These are phyloP conservation scores for Drosophila pseudoobscura DNA, from an alignment of 1,140 invertebrate genomes.

Conservation along the genomic window DNA sequence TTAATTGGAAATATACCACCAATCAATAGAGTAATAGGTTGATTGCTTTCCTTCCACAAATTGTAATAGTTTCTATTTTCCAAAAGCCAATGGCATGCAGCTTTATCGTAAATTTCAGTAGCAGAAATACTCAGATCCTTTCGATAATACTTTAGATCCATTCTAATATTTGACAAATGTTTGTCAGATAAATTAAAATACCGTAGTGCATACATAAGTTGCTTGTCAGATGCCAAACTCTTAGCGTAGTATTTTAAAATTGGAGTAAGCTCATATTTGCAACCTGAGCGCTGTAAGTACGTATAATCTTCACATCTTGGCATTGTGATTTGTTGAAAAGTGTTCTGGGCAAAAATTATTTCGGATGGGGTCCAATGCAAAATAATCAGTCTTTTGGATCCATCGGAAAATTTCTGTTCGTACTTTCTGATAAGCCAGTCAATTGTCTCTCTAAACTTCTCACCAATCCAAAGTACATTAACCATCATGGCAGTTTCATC, in stretches of 20 bases:
- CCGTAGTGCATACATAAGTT: slow-evolving; percentile 84
- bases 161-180: slow-evolving; percentile 18
- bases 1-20: slow-evolving; percentile 91
- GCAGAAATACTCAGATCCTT: background rate
- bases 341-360: slow-evolving; percentile 85
- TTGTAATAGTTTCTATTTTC: slow-evolving; percentile 84
- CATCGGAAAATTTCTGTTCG: background rate
- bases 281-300: slow-evolving; percentile 77
- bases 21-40: slow-evolving; percentile 86
- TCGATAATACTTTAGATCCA: slow-evolving; percentile 9
- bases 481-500: slow-evolving; percentile 84
- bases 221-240: slow-evolving; percentile 84
- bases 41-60: slow-evolving; percentile 85
- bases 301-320: slow-evolving; percentile 84
- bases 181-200: slow-evolving; percentile 42
- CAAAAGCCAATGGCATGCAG: slow-evolving; percentile 89
- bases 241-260: slow-evolving; percentile 88
- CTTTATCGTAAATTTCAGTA: slow-evolving; percentile 71
- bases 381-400: slow-evolving; percentile 85
- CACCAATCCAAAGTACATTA: slow-evolving; percentile 87
- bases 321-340: slow-evolving; percentile 84
- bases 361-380: slow-evolving; percentile 88
- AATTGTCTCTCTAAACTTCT: slow-evolving; percentile 84
- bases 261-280: slow-evolving; percentile 87
- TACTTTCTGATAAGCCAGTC: slow-evolving; percentile 34